Percentiles rank a stretch among this genome's conserved stretches.
Evolutionary conservation across 2,797 vertebrate genomes (phyloP).

Genomic region (Hippopotamyrus pictus): DNA sequence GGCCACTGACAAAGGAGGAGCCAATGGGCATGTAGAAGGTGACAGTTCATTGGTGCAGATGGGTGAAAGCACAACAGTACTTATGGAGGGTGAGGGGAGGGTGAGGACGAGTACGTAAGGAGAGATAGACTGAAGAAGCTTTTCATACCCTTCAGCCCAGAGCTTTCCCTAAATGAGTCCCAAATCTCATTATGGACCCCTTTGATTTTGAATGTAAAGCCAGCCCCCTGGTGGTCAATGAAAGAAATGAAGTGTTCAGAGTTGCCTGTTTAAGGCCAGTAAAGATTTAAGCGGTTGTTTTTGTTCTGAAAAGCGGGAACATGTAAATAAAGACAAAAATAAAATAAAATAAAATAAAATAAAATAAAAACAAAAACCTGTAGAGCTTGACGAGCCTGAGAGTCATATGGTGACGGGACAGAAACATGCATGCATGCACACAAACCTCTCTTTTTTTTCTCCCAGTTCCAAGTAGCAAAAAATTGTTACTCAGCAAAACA

Average conservation of each 20-base stretch:
- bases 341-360: no score
- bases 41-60: neutral
- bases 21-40: neutral
- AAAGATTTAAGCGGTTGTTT: neutral
- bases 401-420: neutral
- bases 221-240: neutral
- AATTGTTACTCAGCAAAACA: neutral
- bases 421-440: neutral
- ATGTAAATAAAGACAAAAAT: neutral
- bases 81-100: neutral
- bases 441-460: neutral
- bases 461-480: neutral
- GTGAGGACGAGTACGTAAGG: neutral
- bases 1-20: neutral
- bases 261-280: neutral
- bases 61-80: neutral
- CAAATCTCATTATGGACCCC: neutral
- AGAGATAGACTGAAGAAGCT: neutral
- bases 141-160: neutral
- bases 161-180: neutral
- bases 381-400: neutral
- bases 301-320: neutral
- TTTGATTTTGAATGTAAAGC: neutral
- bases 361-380: no score
- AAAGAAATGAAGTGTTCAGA: neutral